Base-by-base conservation (phyloP, 2,113 vertebrate species). In the Diadophis punctatus region DNA sequence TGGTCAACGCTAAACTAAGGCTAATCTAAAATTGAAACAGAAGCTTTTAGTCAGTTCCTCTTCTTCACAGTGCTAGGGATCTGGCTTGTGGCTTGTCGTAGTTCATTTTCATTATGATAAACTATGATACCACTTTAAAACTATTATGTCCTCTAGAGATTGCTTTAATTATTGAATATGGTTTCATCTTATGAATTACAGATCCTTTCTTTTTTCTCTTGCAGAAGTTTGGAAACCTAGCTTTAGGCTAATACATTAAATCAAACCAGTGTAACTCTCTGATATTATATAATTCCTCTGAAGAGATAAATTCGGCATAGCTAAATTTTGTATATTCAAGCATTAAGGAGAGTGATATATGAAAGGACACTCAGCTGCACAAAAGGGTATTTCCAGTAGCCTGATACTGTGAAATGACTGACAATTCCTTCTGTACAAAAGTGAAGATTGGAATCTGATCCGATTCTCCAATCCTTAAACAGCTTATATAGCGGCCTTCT, bases 331-430 rank as follows among this genome's bases (percentile, higher is more conserved):
- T 93, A 94, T 93, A 90, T 95, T 97, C 96, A 96, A 91, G 94
- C 93, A 63, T 95, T 95, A 95, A 80, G 92, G 93, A 95, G 96
- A 95, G 94, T 93, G 89, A 95, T 91, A 95, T 87, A 96, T 90
- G 68, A 94, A 80, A 96, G 93, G 93, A 94, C 90, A 91, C 87
- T 97, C 96, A 95, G 92, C 97, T 96, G 94, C 95, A 94, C 94
- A 96, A 96, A 94, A 93, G 18, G 91, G 92, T 96, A 95, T 96
- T 93, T 0, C 53, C 87, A 88, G 89, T 94, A 84, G 95, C 95
- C 51, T 90, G 92, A 8, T 5, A 92, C 90, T 91, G 94, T 95
- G 94, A 95, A 96, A 95, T 80, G 95, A 52, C 58, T 87, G 22
- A 87, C 1, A 56, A 56, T 48, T 92, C 34, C 63, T 34, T 92